Evolutionary conservation across 2,888 invertebrate species (phyloP).

Genomic region (Leucania comma): DNA sequence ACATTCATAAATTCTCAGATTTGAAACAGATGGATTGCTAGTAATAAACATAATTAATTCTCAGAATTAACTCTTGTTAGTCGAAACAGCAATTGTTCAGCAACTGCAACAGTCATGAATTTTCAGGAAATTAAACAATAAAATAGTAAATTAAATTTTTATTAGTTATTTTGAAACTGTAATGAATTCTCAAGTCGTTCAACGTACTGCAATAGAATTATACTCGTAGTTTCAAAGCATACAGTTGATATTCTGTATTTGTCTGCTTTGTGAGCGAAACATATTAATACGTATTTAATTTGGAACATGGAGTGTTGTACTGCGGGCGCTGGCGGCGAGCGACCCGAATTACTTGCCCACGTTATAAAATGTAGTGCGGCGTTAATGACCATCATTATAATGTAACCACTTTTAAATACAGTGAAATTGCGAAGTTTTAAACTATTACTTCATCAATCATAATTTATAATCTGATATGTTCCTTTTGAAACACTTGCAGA

Average conservation of each 20-base stretch:
- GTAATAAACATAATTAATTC: too few species aligned
- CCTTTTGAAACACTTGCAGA: too few species aligned
- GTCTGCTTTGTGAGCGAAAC: background rate
- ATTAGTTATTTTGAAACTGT: background rate
- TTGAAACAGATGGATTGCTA: background rate
- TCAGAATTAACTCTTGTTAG: background rate
- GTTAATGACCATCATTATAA: conserved; percentile 32
- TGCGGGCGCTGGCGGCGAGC: background rate
- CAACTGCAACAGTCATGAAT: background rate
- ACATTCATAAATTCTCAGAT: background rate
- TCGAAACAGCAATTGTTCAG: background rate
- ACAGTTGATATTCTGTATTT: conserved; percentile 6
- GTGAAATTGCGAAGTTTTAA: background rate
- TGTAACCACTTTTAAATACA: background rate
- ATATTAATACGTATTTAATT: conserved; percentile 24
- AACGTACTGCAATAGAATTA: background rate
- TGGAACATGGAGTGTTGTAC: conserved; percentile 28
- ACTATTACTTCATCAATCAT: too few species aligned
- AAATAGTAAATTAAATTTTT: too few species aligned
- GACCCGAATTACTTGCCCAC: conserved; percentile 57
- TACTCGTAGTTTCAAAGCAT: too few species aligned
- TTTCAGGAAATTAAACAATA: background rate
- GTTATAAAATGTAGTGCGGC: conserved; percentile 12
- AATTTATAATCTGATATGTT: background rate
- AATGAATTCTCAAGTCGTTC: background rate